These are phyloP conservation scores for Thinocorus orbignyianus DNA, from an alignment of 2,113 vertebrate genomes.

Conservation along the genomic window DNA sequence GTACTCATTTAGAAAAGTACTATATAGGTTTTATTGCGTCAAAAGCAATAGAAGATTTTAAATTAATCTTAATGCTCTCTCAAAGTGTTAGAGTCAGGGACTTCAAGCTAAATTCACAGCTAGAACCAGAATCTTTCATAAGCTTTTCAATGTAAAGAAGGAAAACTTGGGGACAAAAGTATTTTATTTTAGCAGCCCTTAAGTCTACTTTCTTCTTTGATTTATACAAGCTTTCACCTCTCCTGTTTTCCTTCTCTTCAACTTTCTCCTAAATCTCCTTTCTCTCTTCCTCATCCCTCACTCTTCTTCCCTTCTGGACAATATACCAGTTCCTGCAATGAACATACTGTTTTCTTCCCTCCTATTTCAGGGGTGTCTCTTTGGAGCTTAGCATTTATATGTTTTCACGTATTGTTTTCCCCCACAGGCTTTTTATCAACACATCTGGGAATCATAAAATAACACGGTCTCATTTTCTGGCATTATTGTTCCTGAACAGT, in stretches of 20 bases:
- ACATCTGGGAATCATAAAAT: slow-evolving; percentile 2
- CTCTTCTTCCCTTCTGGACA: neutral
- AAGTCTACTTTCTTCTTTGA: neutral
- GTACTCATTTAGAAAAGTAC: slow-evolving; percentile 56
- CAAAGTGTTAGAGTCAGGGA: neutral
- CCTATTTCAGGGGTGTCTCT: neutral
- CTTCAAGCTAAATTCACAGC: slow-evolving; percentile 8
- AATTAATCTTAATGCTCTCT: slow-evolving; percentile 37
- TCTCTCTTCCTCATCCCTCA: neutral
- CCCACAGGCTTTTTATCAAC: neutral
- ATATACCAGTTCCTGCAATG: neutral
- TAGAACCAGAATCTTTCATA: neutral
- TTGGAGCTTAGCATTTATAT: neutral
- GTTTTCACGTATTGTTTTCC: neutral
- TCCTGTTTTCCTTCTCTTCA: neutral
- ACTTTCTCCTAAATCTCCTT: neutral
- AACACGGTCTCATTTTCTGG: neutral
- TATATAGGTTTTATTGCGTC: slow-evolving; percentile 57
- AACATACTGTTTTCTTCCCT: neutral
- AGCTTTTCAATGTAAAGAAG: neutral
- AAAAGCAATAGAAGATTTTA: slow-evolving; percentile 56
- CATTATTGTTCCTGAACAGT: neutral
- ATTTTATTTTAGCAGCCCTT: neutral
- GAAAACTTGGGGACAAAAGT: neutral
- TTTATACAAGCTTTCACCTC: neutral